phyloP scores from a whole-genome alignment of 2,888 invertebrate genomes.

The Agrilus mali region DNA sequence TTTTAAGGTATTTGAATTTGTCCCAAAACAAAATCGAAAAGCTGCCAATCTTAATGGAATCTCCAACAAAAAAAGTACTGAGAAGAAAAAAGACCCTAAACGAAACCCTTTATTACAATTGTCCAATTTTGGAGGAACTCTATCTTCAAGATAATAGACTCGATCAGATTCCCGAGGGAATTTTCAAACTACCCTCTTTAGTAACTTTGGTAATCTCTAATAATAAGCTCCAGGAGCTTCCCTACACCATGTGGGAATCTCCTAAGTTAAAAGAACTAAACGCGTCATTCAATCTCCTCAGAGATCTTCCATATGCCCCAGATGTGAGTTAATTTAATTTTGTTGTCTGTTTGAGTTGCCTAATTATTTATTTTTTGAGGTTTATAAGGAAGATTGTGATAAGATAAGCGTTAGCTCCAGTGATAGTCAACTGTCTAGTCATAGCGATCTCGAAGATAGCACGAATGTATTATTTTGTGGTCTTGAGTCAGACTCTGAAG shows the following conservation, averaged over 20 bases:
- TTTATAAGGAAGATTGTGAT: constrained; percentile 27
- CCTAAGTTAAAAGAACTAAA: constrained; percentile 79
- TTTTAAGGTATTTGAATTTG: constrained; percentile 54
- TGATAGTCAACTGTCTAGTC: constrained; percentile 32
- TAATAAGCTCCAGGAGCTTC: constrained; percentile 77
- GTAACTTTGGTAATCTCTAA: constrained; percentile 83
- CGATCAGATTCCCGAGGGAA: constrained; percentile 63
- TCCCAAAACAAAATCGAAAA: constrained; percentile 81
- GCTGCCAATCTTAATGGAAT: constrained; percentile 42
- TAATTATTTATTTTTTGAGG: constrained; percentile 16
- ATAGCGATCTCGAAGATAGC: constrained; percentile 27
- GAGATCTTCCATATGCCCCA: constrained; percentile 56
- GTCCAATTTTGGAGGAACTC: constrained; percentile 78
- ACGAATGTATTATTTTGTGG: constrained; percentile 25
- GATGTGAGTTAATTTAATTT: constrained; percentile 27
- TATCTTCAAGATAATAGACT: constrained; percentile 87
- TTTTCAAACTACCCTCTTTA: constrained; percentile 71
- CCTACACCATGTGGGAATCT: constrained; percentile 75
- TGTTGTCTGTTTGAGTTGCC: background rate
- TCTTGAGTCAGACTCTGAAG: constrained; percentile 26
- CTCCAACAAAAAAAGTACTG: constrained; percentile 22
- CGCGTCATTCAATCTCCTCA: constrained; percentile 76
- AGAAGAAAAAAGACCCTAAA: constrained; percentile 21
- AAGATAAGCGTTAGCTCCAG: constrained; percentile 32
- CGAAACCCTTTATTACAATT: constrained; percentile 41